Conservation (phyloP, 2,797 vertebrate genomes). For the Morelia viridis region DNA sequence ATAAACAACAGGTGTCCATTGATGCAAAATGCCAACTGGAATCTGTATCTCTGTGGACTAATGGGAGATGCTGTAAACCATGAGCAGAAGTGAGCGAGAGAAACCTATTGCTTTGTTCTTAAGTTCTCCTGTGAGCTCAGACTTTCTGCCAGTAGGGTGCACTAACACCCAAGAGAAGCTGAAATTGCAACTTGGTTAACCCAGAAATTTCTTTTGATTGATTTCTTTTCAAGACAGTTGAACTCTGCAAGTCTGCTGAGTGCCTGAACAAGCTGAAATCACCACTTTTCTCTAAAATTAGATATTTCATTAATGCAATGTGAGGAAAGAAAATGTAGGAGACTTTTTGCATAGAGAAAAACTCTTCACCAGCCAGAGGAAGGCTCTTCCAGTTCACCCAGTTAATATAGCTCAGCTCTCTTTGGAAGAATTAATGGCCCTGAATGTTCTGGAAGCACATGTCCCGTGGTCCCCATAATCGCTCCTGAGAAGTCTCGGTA, state of each 20-base stretch:
- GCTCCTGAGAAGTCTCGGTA: background rate
- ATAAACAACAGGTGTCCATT: background rate
- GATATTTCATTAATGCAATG: background rate
- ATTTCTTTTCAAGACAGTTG: background rate
- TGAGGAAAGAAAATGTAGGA: background rate
- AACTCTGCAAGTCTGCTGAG: background rate
- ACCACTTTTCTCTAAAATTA: background rate
- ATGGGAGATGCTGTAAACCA: background rate
- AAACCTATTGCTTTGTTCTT: background rate
- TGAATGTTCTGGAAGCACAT: background rate
- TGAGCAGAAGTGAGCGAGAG: background rate
- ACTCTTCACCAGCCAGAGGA: too few species aligned
- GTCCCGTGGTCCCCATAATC: background rate
- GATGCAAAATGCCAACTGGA: background rate
- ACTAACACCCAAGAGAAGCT: background rate
- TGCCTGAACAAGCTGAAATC: background rate
- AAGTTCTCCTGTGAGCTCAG: too few species aligned
- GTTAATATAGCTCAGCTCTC: too few species aligned
- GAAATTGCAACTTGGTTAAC: background rate
- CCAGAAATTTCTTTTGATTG: background rate
- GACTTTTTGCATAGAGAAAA: background rate
- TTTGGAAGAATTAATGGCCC: background rate
- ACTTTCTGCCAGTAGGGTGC: background rate
- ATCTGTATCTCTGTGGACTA: background rate
- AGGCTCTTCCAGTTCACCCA: background rate